These are phyloP conservation scores for Hermaeophaga mercurialis DNA, from an alignment of 2,888 invertebrate species.

Conservation along the genomic window DNA sequence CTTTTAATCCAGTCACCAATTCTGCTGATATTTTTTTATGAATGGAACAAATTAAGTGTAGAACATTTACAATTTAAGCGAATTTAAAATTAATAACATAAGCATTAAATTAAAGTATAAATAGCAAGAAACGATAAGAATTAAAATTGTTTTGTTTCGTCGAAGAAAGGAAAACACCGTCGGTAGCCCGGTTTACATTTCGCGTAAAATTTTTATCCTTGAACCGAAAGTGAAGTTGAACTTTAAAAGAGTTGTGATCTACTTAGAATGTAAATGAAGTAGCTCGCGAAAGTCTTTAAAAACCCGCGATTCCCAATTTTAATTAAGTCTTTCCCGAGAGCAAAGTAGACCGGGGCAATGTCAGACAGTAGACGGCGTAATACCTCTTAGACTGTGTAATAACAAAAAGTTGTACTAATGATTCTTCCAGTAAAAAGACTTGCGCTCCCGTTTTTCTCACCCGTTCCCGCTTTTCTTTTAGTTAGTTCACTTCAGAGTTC, in stretches of 20 bases:
- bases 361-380: conserved; percentile 32
- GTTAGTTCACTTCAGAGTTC: conserved; percentile 3
- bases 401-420: conserved; percentile 58
- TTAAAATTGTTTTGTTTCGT: too few relatives aligned
- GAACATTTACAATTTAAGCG: too few relatives aligned
- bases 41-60: too few relatives aligned
- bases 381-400: conserved; percentile 49
- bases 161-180: too few relatives aligned
- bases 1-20: too few relatives aligned
- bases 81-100: too few relatives aligned
- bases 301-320: conserved; percentile 21
- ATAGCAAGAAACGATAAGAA: too few relatives aligned
- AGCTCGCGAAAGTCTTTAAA: conserved; percentile 20
- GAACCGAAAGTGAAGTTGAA: conserved; percentile 19
- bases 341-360: conserved; percentile 43
- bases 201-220: conserved; percentile 11
- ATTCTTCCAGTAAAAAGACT: conserved; percentile 49
- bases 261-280: conserved; percentile 20
- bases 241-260: conserved; percentile 20
- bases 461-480: conserved; percentile 16
- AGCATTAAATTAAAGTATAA: too few relatives aligned
- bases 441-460: conserved; percentile 47
- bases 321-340: conserved; percentile 18
- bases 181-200: neutral
- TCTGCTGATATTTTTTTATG: too few relatives aligned